phyloP scores from a whole-genome alignment of 2,888 invertebrate genomes.

The Caenorhabditis auriculariae region DNA sequence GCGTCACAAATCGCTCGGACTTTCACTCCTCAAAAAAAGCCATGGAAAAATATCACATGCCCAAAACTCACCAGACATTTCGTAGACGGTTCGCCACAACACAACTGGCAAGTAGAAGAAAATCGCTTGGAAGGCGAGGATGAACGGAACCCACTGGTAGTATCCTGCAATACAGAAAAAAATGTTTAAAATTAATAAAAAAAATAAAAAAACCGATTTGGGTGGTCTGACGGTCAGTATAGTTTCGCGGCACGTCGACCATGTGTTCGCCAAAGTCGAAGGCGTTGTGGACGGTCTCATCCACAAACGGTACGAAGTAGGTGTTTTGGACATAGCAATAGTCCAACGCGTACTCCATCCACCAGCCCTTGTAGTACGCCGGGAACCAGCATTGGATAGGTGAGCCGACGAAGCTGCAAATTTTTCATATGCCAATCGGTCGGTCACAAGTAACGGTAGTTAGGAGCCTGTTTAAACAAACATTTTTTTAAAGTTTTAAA shows the following conservation, averaged over 20 bases:
- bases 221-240: slow-evolving; percentile 63
- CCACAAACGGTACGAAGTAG: slow-evolving; percentile 67
- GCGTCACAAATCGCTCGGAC: slow-evolving; percentile 59
- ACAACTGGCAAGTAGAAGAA: slow-evolving; percentile 62
- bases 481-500: background rate
- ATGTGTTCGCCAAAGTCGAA: slow-evolving; percentile 58
- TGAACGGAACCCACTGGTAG: slow-evolving; percentile 63
- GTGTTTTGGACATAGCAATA: slow-evolving; percentile 69
- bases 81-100: slow-evolving; percentile 55
- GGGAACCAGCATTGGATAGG: slow-evolving; percentile 69
- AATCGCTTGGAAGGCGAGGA: slow-evolving; percentile 61
- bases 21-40: slow-evolving; percentile 47
- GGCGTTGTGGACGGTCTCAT: slow-evolving; percentile 44
- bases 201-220: slow-evolving; percentile 57
- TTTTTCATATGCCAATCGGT: background rate
- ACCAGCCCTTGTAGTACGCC: slow-evolving; percentile 66
- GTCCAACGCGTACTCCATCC: slow-evolving; percentile 68
- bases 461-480: no score
- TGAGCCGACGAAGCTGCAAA: slow-evolving; percentile 66
- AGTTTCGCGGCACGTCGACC: slow-evolving; percentile 62
- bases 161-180: slow-evolving; percentile 30
- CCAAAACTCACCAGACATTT: slow-evolving; percentile 38
- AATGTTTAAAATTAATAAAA: background rate
- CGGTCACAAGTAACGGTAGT: no score
- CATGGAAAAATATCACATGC: no score